Evolutionary conservation across 2,888 invertebrate species (phyloP), one percentile per base, ranked within the genome.

Genomic region (Campoletis raptor): DNA sequence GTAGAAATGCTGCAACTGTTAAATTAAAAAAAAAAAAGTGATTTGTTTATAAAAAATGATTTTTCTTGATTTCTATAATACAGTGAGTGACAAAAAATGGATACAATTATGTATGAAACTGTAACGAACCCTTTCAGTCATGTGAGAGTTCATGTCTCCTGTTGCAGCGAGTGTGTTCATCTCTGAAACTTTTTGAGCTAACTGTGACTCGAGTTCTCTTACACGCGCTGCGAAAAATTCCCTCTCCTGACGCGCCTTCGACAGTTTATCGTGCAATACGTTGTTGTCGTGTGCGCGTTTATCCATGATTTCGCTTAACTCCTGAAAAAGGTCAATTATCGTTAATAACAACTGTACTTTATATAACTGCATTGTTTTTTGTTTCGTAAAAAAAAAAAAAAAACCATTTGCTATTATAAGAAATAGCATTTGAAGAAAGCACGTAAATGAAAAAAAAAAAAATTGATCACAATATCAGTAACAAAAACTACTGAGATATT

Each of bases 1-100:
- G 87, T 96, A 96, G 85, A 96, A 94, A 88, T 96, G 95, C 86
- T 96, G 95, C 45, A 96, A 94, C 94, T 96, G 81, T 74, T 87
- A 83, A 67, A 81, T 52, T 72, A 21, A 18, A 10, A 30, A 21
- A 18, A 10, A 30, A 45, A 64, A 21, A 48, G n/a, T 48, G 18
- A 48, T 48, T 48, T 0, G n/a, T 42, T 42, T 42, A 10, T 42
- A 10, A 42, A 42, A 10, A 42, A 42, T 2, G 42, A 54, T 54
- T 52, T 52, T 18, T 52, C 18, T 52, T 52, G 5, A n/a, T 52
- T 52, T n/a, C 18, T 18, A 52, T 52, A 7, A 52, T 52, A 1
- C 48, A 18, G 12, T n/a, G n/a, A 52, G n/a, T 52, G n/a, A n/a
- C n/a, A n/a, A n/a, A 42, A 37, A 54, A 67, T 36, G 24, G 9